Conservation (phyloP, 2,113 vertebrate genomes). For the Triplophysa siluroides region DNA sequence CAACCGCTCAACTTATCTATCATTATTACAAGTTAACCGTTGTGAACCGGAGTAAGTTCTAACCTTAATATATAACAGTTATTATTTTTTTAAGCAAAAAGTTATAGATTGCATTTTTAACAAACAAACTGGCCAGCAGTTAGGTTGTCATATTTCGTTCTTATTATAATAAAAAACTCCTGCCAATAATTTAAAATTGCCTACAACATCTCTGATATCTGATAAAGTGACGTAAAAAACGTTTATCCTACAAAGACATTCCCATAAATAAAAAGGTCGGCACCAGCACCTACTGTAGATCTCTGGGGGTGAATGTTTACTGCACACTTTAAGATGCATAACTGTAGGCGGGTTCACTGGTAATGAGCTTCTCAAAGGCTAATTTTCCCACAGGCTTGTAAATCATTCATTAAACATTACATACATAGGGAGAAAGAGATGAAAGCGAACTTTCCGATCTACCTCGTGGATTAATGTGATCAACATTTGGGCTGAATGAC, state of each 20-base stretch:
- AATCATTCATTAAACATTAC: slow-evolving; percentile 46
- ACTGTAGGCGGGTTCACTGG: not conserved
- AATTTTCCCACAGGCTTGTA: slow-evolving; percentile 38
- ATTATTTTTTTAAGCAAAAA: too few relatives aligned
- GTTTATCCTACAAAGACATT: not conserved
- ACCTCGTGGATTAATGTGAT: not conserved
- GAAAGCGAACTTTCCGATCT: slow-evolving; percentile 21
- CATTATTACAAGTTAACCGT: too few relatives aligned
- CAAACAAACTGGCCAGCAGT: too few relatives aligned
- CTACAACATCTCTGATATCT: not conserved
- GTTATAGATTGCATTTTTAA: too few relatives aligned
- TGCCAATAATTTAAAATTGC: not conserved
- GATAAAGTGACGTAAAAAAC: too few relatives aligned
- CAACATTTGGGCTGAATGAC: not conserved
- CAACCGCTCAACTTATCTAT: too few relatives aligned
- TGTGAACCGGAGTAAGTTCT: too few relatives aligned
- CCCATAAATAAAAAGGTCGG: not conserved
- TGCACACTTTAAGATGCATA: slow-evolving; percentile 13
- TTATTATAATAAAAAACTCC: too few relatives aligned
- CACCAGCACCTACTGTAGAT: not conserved
- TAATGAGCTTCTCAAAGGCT: slow-evolving; percentile 40
- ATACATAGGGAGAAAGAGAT: slow-evolving; percentile 34
- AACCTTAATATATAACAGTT: too few relatives aligned
- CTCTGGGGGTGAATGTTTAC: slow-evolving; percentile 6
- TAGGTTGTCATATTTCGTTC: too few relatives aligned